phyloP scores from a whole-genome alignment of 2,888 invertebrate genomes.

The Drosophila mettleri region DNA sequence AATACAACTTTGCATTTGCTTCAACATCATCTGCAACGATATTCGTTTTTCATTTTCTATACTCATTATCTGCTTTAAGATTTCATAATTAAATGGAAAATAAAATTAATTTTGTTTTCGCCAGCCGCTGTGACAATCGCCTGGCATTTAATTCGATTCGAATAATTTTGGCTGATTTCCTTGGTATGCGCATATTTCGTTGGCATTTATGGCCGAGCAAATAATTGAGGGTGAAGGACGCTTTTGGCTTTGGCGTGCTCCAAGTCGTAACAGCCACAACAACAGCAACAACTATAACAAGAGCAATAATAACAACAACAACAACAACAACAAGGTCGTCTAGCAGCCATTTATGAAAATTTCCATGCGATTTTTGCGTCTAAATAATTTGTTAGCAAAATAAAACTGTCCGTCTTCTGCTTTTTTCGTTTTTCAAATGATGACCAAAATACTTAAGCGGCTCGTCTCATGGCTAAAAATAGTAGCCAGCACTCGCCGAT shows the following conservation, averaged over 20 bases:
- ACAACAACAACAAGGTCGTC: constrained; percentile 70
- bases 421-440: constrained; percentile 51
- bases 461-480: constrained; percentile 76
- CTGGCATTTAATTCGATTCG: constrained; percentile 11
- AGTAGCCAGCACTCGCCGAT: constrained; percentile 42
- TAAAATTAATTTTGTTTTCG: constrained; percentile 6
- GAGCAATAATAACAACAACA: constrained; percentile 15
- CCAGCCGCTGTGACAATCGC: constrained; percentile 33
- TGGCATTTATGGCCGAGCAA: constrained; percentile 62
- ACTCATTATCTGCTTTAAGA: background rate
- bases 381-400: constrained; percentile 74
- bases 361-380: constrained; percentile 68
- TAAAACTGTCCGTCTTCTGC: constrained; percentile 59
- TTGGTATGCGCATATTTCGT: constrained; percentile 50
- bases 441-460: constrained; percentile 76
- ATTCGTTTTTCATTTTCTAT: background rate
- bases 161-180: constrained; percentile 31
- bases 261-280: constrained; percentile 39
- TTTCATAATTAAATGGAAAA: constrained; percentile 3
- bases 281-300: constrained; percentile 26
- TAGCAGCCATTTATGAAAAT: constrained; percentile 72
- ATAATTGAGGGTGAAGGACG: constrained; percentile 78
- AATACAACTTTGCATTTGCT: no score
- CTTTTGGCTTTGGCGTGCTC: constrained; percentile 62
- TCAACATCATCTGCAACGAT: background rate